Conservation (phyloP, 2,113 vertebrate genomes). For the Ciconia stormi region DNA sequence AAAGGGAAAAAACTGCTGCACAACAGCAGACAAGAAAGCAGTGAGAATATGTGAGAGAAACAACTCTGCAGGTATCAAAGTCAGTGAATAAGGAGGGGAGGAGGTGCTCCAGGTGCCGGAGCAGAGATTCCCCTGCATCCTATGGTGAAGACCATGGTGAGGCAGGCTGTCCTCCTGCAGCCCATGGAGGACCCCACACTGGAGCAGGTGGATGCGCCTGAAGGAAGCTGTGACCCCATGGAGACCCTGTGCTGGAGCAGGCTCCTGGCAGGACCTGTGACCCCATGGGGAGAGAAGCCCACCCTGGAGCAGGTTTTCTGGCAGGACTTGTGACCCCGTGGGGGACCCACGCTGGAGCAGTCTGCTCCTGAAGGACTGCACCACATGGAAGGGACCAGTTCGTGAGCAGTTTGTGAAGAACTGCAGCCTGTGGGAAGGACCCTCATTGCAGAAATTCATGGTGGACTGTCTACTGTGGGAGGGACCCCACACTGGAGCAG, state of each 20-base stretch:
- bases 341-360: neutral
- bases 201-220: neutral
- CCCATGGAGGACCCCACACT: fast-evolving
- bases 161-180: neutral
- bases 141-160: neutral
- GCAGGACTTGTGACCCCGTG: neutral
- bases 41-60: neutral
- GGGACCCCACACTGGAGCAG: neutral
- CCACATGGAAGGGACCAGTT: neutral
- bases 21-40: neutral
- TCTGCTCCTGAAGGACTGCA: neutral
- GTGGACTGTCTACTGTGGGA: neutral
- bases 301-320: neutral
- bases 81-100: neutral
- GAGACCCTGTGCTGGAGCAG: fast-evolving
- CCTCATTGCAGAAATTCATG: neutral
- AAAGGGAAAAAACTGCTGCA: neutral
- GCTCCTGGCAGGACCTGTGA: neutral
- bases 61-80: neutral
- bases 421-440: neutral
- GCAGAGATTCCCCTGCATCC: neutral
- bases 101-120: fast-evolving
- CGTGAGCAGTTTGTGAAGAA: neutral
- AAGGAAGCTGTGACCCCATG: neutral
- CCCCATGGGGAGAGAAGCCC: fast-evolving